These are phyloP conservation scores for Steinernema khuongi DNA, from an alignment of 1,140 invertebrate genomes.

Conservation along the genomic window DNA sequence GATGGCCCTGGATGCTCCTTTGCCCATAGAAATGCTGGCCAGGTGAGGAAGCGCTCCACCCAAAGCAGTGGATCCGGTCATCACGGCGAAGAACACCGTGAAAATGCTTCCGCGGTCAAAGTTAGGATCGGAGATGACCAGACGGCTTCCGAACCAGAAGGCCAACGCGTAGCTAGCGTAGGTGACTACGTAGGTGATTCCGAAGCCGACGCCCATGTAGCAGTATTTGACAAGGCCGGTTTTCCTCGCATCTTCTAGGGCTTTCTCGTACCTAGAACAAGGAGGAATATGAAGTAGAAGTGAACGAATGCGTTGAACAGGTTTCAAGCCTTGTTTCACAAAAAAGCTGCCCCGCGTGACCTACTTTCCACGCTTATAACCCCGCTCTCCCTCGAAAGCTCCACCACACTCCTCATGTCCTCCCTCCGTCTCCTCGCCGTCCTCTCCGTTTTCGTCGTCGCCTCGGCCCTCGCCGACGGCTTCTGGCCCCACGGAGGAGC, in stretches of 20 bases:
- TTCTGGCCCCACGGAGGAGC: too few relatives aligned
- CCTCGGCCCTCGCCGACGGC: too few relatives aligned
- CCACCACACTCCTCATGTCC: too few relatives aligned
- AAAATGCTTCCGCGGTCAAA: conserved; percentile 17
- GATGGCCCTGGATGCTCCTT: conserved; percentile 46
- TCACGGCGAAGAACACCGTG: conserved; percentile 48
- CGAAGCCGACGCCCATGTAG: conserved; percentile 1
- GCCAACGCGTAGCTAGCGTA: conserved; percentile 33
- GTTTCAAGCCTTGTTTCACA: too few relatives aligned
- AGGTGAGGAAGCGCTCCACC: conserved; percentile 46
- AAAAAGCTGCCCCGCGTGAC: too few relatives aligned
- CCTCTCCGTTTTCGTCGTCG: too few relatives aligned
- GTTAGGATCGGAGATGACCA: too few relatives aligned
- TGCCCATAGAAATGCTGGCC: conserved; percentile 49
- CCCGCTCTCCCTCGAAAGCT: too few relatives aligned
- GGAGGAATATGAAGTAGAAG: too few relatives aligned
- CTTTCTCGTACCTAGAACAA: neutral
- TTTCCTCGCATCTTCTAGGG: neutral
- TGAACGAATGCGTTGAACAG: too few relatives aligned
- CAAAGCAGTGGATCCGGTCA: conserved; percentile 49
- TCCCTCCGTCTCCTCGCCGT: too few relatives aligned
- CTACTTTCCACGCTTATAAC: too few relatives aligned
- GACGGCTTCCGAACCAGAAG: conserved; percentile 48
- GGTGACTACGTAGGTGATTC: neutral
- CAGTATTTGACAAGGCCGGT: neutral